Base-by-base conservation (phyloP, 2,113 vertebrate genomes). In the Hemiscyllium ocellatum region DNA sequence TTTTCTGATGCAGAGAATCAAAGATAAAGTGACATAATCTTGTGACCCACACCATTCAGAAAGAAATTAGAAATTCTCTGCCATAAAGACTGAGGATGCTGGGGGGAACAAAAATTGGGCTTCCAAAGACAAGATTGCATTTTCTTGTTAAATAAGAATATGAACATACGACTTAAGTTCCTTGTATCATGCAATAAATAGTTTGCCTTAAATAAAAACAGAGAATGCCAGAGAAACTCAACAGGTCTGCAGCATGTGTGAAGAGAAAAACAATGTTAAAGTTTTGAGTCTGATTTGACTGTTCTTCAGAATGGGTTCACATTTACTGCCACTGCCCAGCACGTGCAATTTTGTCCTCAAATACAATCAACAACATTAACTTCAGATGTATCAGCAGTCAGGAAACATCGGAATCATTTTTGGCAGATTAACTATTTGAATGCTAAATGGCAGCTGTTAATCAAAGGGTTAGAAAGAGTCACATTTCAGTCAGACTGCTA, bases 401-500 rank as follows among this genome's bases (percentile, higher is more conserved):
- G 37, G 4, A 8, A 20, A 93, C 89, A 68, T 93, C 6, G 10
- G 17, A 68, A 66, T 91, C 89, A 93, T 61, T 93, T 61, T 37
- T 93, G 89, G n/a, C 89, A 93, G 5, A 93, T 66, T 93, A 68
- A 37, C 89, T 37, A 22, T 93, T 42, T 93, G 61, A 93, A 93
- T 66, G 89, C 61, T 93, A 68, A 93, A 90, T 90, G 52, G 20
- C 87, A 90, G 56, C 87, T 90, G 52, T 90, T 90, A 90, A 93
- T 68, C 89, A 93, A 66, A 66, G 61, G 89, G 61, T 93, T 61
- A 93, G 89, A n/a, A 90, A 65, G 89, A 91, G 89, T 90, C 52
- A 65, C 89, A 66, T 66, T 65, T 91, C 89, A 91, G 33, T 37
- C 61, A 68, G 6, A 61, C 33, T 93, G 89, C 56, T 66, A 65